A percentile compares a stretch with the other conserved stretches of the same genome.
Conservation (phyloP, 2,113 vertebrate genomes). For the Patagioenas fasciata region DNA sequence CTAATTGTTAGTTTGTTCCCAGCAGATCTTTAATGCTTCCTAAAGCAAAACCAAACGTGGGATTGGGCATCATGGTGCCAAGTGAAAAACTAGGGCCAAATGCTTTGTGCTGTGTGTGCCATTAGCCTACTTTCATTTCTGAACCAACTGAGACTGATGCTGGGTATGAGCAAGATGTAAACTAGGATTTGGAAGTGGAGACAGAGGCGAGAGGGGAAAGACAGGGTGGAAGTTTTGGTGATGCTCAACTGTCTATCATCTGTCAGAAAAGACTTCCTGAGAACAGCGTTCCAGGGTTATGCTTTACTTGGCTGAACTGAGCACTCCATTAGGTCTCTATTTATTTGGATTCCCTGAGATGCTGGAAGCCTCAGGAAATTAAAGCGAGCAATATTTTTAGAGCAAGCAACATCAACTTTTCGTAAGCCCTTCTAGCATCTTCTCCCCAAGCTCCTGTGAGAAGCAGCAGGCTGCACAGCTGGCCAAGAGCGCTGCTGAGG, state of each 20-base stretch:
- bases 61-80: neutral
- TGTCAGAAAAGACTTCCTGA: neutral
- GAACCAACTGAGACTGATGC: neutral
- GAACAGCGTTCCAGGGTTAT: neutral
- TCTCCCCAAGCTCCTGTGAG: neutral
- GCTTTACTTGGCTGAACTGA: constrained; percentile 22
- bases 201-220: neutral
- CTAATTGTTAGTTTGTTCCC: neutral
- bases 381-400: neutral
- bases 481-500: neutral
- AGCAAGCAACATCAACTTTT: neutral
- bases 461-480: neutral
- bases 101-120: neutral
- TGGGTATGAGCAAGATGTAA: neutral
- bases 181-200: neutral
- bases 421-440: neutral
- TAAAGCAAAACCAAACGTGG: neutral
- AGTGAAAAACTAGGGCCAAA: neutral
- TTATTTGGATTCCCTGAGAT: constrained; percentile 10
- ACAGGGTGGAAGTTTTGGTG: neutral
- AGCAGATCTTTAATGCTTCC: neutral
- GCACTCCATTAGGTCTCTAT: neutral
- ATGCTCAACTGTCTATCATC: neutral
- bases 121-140: neutral
- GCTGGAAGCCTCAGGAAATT: constrained; percentile 1